phyloP scores from a whole-genome alignment of 2,113 vertebrate genomes.

The Donacobius atricapilla region DNA sequence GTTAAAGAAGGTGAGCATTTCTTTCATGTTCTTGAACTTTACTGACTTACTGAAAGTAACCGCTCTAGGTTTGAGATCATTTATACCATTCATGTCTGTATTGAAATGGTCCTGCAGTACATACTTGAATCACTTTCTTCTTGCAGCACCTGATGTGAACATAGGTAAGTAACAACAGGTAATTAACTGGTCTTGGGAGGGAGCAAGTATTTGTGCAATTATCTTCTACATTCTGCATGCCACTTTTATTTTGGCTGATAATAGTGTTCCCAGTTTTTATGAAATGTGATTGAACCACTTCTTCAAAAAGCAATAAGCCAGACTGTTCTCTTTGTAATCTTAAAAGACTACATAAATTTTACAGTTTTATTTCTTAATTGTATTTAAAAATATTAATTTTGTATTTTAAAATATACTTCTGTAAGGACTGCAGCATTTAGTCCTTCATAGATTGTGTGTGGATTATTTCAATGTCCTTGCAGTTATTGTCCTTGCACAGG shows the following conservation, averaged over 20 bases:
- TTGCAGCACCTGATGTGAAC: slow-evolving; percentile 45
- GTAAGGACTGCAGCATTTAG: neutral
- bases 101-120: slow-evolving; percentile 46
- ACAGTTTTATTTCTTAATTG: slow-evolving; percentile 12
- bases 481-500: neutral
- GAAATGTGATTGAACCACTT: neutral
- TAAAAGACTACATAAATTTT: neutral
- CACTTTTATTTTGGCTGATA: neutral
- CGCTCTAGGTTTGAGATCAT: slow-evolving; percentile 30
- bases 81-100: slow-evolving; percentile 41
- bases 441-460: neutral
- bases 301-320: neutral
- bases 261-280: neutral
- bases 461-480: neutral
- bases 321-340: slow-evolving; percentile 21
- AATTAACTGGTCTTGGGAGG: slow-evolving; percentile 45
- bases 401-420: neutral
- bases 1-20: slow-evolving; percentile 86
- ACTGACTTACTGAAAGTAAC: slow-evolving; percentile 1
- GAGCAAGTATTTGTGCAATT: neutral
- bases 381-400: neutral
- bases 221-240: slow-evolving; percentile 14
- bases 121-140: slow-evolving; percentile 62
- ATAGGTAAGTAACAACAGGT: slow-evolving; percentile 72
- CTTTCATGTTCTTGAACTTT: neutral